These are phyloP conservation scores for Rhinichthys osculus DNA, from an alignment of 2,797 vertebrate genomes.

Conservation along the genomic window DNA sequence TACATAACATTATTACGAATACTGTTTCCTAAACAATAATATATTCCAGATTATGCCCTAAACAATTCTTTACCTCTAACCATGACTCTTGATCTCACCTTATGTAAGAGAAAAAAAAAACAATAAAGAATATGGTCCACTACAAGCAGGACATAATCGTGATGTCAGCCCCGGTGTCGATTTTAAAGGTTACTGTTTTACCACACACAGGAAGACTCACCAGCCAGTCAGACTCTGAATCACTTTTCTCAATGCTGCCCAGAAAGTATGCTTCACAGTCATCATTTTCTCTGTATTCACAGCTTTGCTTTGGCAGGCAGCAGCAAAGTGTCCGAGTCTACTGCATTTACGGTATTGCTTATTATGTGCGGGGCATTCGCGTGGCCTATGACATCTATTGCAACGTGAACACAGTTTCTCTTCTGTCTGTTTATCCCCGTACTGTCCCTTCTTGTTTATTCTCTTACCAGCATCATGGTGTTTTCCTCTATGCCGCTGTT, in stretches of 20 bases:
- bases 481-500: neutral
- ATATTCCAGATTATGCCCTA: no score
- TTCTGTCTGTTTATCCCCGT: neutral
- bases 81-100: no score
- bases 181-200: no score
- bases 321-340: neutral
- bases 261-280: neutral
- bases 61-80: no score
- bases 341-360: neutral
- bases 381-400: neutral
- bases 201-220: neutral
- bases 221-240: neutral
- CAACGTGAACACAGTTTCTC: neutral
- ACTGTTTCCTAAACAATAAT: no score
- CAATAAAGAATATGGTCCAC: no score
- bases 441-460: neutral
- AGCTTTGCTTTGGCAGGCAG: neutral
- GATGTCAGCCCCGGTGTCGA: no score
- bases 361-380: neutral
- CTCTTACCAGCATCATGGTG: neutral
- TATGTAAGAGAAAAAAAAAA: no score
- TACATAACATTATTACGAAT: no score
- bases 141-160: no score
- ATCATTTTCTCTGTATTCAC: neutral
- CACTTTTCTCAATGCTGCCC: neutral